Conservation (phyloP, 2,113 vertebrate species). For the Jacana jacana region DNA sequence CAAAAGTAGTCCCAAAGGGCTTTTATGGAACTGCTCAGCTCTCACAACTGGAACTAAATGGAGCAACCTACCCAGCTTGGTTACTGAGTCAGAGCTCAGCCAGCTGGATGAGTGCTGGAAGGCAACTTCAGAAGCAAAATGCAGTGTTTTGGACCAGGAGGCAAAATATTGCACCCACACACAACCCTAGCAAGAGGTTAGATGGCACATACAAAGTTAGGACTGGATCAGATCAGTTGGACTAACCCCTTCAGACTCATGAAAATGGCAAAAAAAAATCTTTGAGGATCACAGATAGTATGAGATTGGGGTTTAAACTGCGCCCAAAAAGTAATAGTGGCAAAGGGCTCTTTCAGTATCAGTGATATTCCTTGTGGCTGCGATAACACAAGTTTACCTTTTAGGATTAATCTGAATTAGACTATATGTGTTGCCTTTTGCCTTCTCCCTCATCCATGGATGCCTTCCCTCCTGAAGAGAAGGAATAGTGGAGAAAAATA, state of each 20-base stretch:
- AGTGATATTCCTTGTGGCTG: background rate
- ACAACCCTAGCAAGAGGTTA: background rate
- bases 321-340: background rate
- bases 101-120: background rate
- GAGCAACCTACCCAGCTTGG: background rate
- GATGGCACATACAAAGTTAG: background rate
- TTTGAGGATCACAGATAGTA: background rate
- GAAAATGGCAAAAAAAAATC: background rate
- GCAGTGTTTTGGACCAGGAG: background rate
- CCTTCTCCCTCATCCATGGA: background rate
- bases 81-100: background rate
- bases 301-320: background rate
- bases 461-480: background rate
- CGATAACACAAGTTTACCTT: background rate
- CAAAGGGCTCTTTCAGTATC: background rate
- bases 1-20: background rate
- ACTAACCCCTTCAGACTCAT: background rate
- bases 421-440: background rate
- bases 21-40: background rate
- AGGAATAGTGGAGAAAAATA: background rate
- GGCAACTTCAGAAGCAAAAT: background rate
- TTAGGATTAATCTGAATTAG: background rate
- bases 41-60: background rate
- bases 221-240: background rate
- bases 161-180: background rate